Percentiles rank a stretch among this genome's conserved stretches.
phyloP scores from a whole-genome alignment of 2,797 vertebrate genomes.

The Alcedo quadribrachys region DNA sequence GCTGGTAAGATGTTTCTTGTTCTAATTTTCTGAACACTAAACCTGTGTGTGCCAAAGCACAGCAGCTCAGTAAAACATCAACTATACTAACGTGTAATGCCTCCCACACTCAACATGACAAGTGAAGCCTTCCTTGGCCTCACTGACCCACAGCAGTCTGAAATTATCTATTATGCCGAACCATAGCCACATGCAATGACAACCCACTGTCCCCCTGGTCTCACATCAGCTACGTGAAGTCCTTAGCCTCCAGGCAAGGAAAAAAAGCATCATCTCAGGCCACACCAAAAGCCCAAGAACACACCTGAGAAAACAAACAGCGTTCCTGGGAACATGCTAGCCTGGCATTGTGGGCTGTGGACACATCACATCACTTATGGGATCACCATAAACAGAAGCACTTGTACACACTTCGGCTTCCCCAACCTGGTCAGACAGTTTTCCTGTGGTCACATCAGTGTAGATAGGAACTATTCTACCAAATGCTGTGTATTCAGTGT shows the following conservation, averaged over 20 bases:
- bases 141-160: neutral
- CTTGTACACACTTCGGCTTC: rapidly evolving
- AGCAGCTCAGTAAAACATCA: neutral
- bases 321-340: rapidly evolving
- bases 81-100: neutral
- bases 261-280: neutral
- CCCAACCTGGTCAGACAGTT: neutral
- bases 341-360: rapidly evolving
- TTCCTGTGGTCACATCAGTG: neutral
- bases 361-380: neutral
- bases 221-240: neutral
- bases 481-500: neutral
- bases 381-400: neutral
- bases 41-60: neutral
- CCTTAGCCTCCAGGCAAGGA: too few relatives aligned
- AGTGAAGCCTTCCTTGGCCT: neutral
- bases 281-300: neutral
- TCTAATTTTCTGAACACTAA: neutral
- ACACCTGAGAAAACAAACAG: rapidly evolving
- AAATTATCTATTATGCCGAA: neutral
- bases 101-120: neutral
- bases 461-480: neutral
- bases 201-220: neutral
- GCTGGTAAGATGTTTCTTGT: neutral
- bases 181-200: neutral